Conservation (phyloP, 2,888 invertebrate species). For the Aradus depressus region DNA sequence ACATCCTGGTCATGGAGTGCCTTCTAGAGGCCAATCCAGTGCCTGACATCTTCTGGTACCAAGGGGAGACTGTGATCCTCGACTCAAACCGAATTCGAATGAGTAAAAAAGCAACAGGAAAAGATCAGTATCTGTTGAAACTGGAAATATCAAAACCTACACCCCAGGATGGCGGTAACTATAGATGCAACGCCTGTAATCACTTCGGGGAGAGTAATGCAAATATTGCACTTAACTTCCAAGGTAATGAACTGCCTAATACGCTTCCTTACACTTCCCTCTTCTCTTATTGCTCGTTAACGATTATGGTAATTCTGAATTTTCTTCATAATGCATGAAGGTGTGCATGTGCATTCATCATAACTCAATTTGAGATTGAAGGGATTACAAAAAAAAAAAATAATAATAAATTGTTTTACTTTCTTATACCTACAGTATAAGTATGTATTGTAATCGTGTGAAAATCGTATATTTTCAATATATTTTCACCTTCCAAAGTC, state of each 20-base stretch:
- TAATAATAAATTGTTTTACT: too few relatives aligned
- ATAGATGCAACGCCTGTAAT: slow-evolving; percentile 98
- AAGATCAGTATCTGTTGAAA: slow-evolving; percentile 83
- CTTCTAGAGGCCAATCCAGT: slow-evolving; percentile 88
- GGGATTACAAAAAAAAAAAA: too few relatives aligned
- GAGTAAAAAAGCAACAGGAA: slow-evolving; percentile 75
- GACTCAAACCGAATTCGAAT: slow-evolving; percentile 81
- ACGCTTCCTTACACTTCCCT: background rate
- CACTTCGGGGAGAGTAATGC: slow-evolving; percentile 98
- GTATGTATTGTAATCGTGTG: too few relatives aligned
- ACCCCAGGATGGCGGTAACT: slow-evolving; percentile 94
- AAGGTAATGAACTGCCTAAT: slow-evolving; percentile 64
- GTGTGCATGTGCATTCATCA: too few relatives aligned
- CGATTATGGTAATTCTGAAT: too few relatives aligned
- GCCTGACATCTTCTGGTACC: slow-evolving; percentile 92
- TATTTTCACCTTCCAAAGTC: too few relatives aligned
- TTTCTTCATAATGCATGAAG: too few relatives aligned
- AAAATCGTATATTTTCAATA: too few relatives aligned
- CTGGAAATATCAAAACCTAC: slow-evolving; percentile 92
- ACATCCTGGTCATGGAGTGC: slow-evolving; percentile 89
- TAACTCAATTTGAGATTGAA: too few relatives aligned
- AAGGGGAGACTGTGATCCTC: slow-evolving; percentile 71
- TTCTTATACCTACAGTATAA: too few relatives aligned
- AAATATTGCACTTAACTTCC: slow-evolving; percentile 98
- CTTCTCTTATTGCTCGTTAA: background rate